Evolutionary conservation across 2,113 vertebrate species (phyloP), one percentile per base, ranked within the genome.

Genomic region (Ornithorhynchus anatinus): DNA sequence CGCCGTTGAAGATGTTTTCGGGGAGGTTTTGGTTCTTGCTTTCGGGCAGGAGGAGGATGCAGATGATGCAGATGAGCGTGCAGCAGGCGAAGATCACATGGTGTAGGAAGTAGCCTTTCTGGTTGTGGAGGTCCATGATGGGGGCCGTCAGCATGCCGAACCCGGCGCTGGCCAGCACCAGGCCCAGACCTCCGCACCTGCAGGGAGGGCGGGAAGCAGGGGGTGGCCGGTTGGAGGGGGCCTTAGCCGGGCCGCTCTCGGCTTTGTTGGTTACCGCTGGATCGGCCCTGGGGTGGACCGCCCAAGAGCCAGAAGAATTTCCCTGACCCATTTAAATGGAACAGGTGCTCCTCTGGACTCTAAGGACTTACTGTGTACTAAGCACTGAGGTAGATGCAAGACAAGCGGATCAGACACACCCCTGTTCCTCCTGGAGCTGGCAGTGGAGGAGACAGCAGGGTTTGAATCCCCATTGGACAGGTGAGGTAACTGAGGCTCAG

Each of bases 121-220:
- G 96, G 93, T 99, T 99, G 92, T 99, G 98, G 15, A 99, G 96
- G 84, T 99, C 98, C 91, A 99, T 99, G 88, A 99, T 97, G 43
- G 97, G 97, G 0, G 97, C 97, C 0, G 97, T 98, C 75, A 99
- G 91, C 95, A 96, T 98, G 29, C 98, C 98, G 0, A 99, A 99
- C 39, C 97, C 98, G 0, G 98, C 98, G 0, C 97, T 99, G 25
- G 98, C 98, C 87, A 98, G 92, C 47, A 97, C 96, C 74, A 99
- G 91, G 14, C 98, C 98, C 68, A 99, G 92, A 2, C 97, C 96
- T 0, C 98, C 96, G 3, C 96, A 96, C 92, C 98, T 99, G 84
- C 11, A 65, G 31, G 47, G 29, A 79, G 39, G 17, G 37, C 27
- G 27, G 53, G 17, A 38, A 40, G 23, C 33, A 1, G 7, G 10